Conservation (phyloP, 2,888 invertebrate species). For the Platycheirus rosarum region DNA sequence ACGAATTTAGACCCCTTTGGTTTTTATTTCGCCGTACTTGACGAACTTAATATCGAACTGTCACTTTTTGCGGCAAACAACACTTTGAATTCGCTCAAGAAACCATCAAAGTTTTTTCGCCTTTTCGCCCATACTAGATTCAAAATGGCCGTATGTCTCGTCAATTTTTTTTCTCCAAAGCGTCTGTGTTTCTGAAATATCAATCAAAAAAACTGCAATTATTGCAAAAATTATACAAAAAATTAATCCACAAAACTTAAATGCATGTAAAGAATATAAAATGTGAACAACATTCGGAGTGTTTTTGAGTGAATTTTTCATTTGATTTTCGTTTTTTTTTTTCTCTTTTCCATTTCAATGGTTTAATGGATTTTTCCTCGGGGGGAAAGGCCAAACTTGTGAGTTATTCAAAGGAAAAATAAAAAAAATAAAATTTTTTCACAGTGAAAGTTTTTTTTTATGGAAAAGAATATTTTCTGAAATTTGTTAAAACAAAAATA, state of each 20-base stretch:
- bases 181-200: constrained; percentile 67
- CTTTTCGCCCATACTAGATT: constrained; percentile 49
- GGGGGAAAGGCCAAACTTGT: constrained; percentile 64
- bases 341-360: constrained; percentile 47
- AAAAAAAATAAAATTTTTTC: constrained; percentile 35
- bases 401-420: constrained; percentile 42
- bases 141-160: constrained; percentile 73
- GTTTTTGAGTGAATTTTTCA: constrained; percentile 31
- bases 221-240: constrained; percentile 36
- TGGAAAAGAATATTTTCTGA: constrained; percentile 13
- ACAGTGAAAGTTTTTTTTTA: constrained; percentile 64
- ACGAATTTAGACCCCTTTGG: background rate
- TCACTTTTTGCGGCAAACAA: constrained; percentile 61
- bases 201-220: constrained; percentile 46
- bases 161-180: constrained; percentile 66
- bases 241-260: constrained; percentile 50
- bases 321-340: constrained; percentile 37
- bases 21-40: background rate
- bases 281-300: constrained; percentile 42
- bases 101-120: constrained; percentile 70
- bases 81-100: constrained; percentile 47
- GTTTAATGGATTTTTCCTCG: constrained; percentile 65
- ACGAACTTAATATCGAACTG: constrained; percentile 31
- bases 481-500: constrained; percentile 16
- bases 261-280: constrained; percentile 39